Evolutionary conservation across 1,140 invertebrate species (phyloP).

Genomic region (Danaus plexippus): DNA sequence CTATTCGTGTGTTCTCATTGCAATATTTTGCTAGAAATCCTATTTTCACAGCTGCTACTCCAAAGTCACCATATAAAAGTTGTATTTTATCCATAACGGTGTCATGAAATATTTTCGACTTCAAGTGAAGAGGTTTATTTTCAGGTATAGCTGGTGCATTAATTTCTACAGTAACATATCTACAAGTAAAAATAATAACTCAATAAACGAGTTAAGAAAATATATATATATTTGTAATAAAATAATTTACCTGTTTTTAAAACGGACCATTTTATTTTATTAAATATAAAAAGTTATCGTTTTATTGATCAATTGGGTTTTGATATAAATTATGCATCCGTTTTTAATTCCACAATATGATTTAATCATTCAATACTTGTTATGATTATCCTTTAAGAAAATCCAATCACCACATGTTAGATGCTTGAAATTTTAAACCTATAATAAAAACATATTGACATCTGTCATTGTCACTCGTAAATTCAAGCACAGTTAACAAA

Average conservation of each 20-base stretch:
- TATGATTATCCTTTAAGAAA: no score
- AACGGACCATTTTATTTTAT: slow-evolving; percentile 74
- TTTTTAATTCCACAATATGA: no score
- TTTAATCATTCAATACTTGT: no score
- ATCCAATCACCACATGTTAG: no score
- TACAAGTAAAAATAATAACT: slow-evolving; percentile 39
- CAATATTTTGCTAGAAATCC: slow-evolving; percentile 85
- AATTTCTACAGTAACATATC: slow-evolving; percentile 78
- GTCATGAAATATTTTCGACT: slow-evolving; percentile 72
- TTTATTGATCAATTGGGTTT: no score
- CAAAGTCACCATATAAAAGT: slow-evolving; percentile 81
- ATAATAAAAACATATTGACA: no score
- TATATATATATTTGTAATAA: slow-evolving; percentile 5
- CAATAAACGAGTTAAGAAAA: background rate
- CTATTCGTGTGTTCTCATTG: slow-evolving; percentile 81
- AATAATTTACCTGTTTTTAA: slow-evolving; percentile 75
- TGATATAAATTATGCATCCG: no score
- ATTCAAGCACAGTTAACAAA: no score
- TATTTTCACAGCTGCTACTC: slow-evolving; percentile 75
- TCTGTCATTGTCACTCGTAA: no score
- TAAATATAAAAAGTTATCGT: background rate
- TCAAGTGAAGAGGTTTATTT: slow-evolving; percentile 72
- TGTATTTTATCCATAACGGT: slow-evolving; percentile 76
- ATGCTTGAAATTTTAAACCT: no score
- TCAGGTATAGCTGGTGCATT: slow-evolving; percentile 49